Conservation (phyloP, 2,888 invertebrate species). For the Papilio elwesi region DNA sequence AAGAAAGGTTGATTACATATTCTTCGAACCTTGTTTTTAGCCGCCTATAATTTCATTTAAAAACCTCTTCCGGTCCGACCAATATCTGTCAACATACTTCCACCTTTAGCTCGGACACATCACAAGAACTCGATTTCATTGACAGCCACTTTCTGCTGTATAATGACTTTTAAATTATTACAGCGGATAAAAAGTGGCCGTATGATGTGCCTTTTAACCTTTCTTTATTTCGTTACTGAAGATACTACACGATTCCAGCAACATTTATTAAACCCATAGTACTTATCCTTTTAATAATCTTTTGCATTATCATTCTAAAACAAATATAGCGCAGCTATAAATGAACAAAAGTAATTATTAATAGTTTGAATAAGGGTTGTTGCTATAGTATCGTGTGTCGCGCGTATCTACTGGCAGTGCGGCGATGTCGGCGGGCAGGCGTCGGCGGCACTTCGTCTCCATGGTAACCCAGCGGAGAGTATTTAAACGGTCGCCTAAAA, state of each 20-base stretch:
- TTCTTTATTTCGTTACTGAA: constrained; percentile 71
- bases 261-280: constrained; percentile 40
- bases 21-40: constrained; percentile 77
- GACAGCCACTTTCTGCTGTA: constrained; percentile 76
- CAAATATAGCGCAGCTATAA: neutral
- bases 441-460: constrained; percentile 77
- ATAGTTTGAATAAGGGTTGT: neutral
- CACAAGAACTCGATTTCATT: constrained; percentile 83
- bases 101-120: constrained; percentile 77
- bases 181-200: constrained; percentile 78
- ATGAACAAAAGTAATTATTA: neutral
- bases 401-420: constrained; percentile 44
- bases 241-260: constrained; percentile 56
- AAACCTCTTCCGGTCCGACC: constrained; percentile 80
- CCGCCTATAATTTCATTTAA: constrained; percentile 79
- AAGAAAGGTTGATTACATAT: constrained; percentile 68
- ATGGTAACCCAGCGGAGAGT: constrained; percentile 68
- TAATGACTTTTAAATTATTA: constrained; percentile 84
- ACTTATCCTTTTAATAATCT: constrained; percentile 10
- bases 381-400: constrained; percentile 41
- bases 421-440: constrained; percentile 47
- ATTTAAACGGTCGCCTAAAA: constrained; percentile 67
- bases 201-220: constrained; percentile 67
- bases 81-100: constrained; percentile 83
- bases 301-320: neutral